A percentile compares a stretch with the other conserved stretches of the same genome.
Evolutionary conservation across 2,888 invertebrate species (phyloP).

Genomic region (Drosophila mulleri): DNA sequence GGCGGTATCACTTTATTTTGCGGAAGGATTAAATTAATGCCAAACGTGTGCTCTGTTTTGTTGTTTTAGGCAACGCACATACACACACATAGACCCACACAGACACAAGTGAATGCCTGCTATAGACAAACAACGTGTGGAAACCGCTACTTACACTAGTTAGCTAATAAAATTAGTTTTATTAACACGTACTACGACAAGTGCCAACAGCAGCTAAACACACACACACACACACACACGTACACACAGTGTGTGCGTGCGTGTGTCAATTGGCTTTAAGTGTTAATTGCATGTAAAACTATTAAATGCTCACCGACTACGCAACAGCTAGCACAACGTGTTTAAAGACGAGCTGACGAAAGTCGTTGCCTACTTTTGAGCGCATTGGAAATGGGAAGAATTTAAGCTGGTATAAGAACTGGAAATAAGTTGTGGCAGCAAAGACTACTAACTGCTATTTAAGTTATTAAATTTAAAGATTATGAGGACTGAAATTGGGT

Average conservation of each 20-base stretch:
- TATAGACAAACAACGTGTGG: conserved; percentile 71
- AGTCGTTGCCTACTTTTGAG: conserved; percentile 64
- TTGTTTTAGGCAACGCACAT: conserved; percentile 63
- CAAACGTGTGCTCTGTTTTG: conserved; percentile 69
- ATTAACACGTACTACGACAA: conserved; percentile 78
- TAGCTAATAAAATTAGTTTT: conserved; percentile 83
- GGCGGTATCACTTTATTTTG: conserved; percentile 83
- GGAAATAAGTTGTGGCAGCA: too few relatives aligned
- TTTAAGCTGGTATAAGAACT: neutral
- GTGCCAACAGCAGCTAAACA: conserved; percentile 54
- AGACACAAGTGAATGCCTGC: conserved; percentile 28
- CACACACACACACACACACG: conserved; percentile 26
- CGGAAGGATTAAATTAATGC: conserved; percentile 83
- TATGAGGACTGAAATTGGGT: too few relatives aligned
- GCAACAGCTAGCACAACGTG: conserved; percentile 14
- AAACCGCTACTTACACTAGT: conserved; percentile 78
- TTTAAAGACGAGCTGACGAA: conserved; percentile 21
- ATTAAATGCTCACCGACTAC: conserved; percentile 44
- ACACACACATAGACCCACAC: conserved; percentile 29
- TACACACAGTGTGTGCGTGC: neutral
- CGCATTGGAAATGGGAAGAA: neutral
- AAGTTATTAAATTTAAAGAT: too few relatives aligned
- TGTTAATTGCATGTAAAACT: conserved; percentile 76
- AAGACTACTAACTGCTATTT: too few relatives aligned
- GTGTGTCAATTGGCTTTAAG: conserved; percentile 49